These are phyloP conservation scores for Agelastica alni DNA, from an alignment of 2,888 invertebrate species.

Conservation along the genomic window DNA sequence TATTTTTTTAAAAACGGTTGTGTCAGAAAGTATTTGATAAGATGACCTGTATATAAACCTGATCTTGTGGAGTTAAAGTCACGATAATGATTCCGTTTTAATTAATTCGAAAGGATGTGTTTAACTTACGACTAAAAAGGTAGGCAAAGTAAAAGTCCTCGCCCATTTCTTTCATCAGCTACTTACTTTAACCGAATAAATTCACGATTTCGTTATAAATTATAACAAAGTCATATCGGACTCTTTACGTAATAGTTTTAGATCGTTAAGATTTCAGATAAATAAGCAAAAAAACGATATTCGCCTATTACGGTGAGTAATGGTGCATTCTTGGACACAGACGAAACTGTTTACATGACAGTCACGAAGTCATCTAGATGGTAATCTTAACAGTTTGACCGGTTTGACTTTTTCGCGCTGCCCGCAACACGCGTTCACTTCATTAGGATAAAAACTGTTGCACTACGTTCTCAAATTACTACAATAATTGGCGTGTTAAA, in stretches of 20 bases:
- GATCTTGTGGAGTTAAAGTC: no score
- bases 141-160: neutral
- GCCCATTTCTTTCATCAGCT: neutral
- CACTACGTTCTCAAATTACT: no score
- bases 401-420: neutral
- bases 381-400: constrained; percentile 8
- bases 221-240: constrained; percentile 8
- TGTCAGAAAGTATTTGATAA: no score
- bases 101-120: no score
- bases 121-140: no score
- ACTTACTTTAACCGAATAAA: constrained; percentile 14
- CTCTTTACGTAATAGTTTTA: constrained; percentile 11
- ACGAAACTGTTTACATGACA: constrained; percentile 2
- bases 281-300: neutral
- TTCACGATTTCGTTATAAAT: constrained; percentile 27
- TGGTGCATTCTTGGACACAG: neutral
- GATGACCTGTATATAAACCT: no score
- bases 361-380: constrained; percentile 11
- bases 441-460: no score
- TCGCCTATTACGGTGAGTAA: constrained; percentile 3
- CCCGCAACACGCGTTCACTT: no score
- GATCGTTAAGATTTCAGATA: constrained; percentile 17
- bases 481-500: no score
- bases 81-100: no score
- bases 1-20: no score